Conservation (phyloP, 2,888 invertebrate genomes). For the Gortyna flavago region DNA sequence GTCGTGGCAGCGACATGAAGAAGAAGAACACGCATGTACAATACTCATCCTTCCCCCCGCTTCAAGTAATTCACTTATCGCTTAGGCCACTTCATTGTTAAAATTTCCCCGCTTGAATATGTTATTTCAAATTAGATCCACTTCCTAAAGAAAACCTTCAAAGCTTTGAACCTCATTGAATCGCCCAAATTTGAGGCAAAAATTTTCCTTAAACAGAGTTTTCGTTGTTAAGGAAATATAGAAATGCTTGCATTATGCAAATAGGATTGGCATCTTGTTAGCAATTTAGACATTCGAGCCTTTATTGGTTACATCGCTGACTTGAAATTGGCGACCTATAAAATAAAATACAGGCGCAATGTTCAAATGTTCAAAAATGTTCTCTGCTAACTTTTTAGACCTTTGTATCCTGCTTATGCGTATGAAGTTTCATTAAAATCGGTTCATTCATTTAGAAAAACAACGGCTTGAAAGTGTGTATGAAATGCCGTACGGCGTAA, state of each 20-base stretch:
- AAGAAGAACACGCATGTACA: not conserved
- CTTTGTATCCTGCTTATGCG: no score
- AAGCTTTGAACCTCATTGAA: constrained; percentile 66
- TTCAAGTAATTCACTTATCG: constrained; percentile 42
- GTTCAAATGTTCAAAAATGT: no score
- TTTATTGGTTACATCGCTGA: constrained; percentile 46
- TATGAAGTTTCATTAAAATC: no score
- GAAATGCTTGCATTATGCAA: constrained; percentile 72
- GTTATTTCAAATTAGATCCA: constrained; percentile 59
- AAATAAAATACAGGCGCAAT: constrained; percentile 3
- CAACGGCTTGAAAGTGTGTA: no score
- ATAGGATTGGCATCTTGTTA: constrained; percentile 63
- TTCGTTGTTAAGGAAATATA: constrained; percentile 57
- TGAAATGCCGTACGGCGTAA: no score
- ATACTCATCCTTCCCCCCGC: constrained; percentile 25
- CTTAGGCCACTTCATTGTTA: constrained; percentile 41
- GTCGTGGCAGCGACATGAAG: not conserved
- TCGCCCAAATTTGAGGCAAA: constrained; percentile 50
- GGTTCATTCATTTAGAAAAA: no score
- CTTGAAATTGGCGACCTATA: constrained; percentile 18
- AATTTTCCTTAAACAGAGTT: constrained; percentile 61
- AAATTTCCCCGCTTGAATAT: constrained; percentile 42
- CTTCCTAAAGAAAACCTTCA: constrained; percentile 49
- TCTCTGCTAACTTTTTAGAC: no score
- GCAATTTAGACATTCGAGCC: constrained; percentile 45